These are phyloP conservation scores for Eledone cirrhosa DNA, from an alignment of 2,888 invertebrate species.

Conservation along the genomic window DNA sequence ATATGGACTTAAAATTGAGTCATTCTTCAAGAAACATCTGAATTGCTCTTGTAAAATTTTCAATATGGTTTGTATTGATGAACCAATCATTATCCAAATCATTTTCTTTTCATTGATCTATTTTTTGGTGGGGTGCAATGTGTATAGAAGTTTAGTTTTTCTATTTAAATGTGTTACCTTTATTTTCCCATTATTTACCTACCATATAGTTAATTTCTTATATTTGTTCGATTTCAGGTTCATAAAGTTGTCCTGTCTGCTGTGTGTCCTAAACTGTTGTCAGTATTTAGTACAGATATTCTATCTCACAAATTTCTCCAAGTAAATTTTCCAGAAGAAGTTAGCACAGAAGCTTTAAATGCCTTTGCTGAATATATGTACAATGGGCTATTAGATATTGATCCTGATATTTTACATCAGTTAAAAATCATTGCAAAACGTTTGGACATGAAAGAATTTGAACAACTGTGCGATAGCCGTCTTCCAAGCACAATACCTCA, in stretches of 20 bases:
- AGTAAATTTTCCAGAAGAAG: slow-evolving; percentile 20
- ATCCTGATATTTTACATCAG: slow-evolving; percentile 23
- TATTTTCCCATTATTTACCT: no score
- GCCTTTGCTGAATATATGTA: slow-evolving; percentile 25
- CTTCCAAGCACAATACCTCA: slow-evolving; percentile 15
- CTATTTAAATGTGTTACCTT: no score
- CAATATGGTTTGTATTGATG: no score
- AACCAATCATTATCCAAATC: no score
- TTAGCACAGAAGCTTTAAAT: slow-evolving; percentile 10
- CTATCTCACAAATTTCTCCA: slow-evolving; percentile 15
- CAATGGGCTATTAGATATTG: slow-evolving; percentile 18
- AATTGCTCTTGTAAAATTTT: no score
- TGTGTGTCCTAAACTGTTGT: slow-evolving; percentile 18
- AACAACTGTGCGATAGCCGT: slow-evolving; percentile 19
- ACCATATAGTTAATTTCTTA: background rate
- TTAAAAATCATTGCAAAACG: slow-evolving; percentile 20
- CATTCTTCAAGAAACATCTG: no score
- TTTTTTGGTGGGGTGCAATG: no score
- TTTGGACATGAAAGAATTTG: slow-evolving; percentile 23
- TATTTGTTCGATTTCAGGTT: slow-evolving; percentile 1
- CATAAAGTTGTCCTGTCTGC: slow-evolving; percentile 22
- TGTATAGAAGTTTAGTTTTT: no score
- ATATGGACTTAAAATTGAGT: no score
- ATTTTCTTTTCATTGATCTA: no score
- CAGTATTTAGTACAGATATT: slow-evolving; percentile 20